Base-by-base conservation (phyloP, 2,888 invertebrate species). In the Watsonalla binaria region DNA sequence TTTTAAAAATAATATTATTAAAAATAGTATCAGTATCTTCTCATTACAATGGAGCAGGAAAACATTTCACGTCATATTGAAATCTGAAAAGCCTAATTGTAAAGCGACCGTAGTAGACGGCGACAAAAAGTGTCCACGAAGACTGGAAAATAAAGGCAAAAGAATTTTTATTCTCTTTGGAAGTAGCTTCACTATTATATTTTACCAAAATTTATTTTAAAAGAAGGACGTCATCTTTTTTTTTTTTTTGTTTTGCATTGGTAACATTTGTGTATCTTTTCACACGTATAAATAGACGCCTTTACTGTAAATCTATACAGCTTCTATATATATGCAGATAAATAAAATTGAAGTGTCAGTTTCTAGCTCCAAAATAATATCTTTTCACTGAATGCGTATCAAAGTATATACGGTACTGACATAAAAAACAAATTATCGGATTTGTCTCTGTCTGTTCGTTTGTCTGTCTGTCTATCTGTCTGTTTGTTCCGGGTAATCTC, bases 61-160 rank as follows among this genome's bases (percentile, higher is more conserved):
- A 57, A 60, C 50, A 54, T 51, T 35, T 52, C 58, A 46, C 48
- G 55, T 55, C 55, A 61, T 61, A 51, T 56, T 58, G 47, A 61
- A 62, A 62, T 63, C 58, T 65, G 54, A 65, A 67, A 67, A 70
- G 65, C 65, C 63, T 73, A 76, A 77, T 72, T 76, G 73, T 68
- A 62, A 77, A 75, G 72, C 66, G 72, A 72, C 74, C 70, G 59
- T 62, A 68, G 62, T 49, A 65, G 64, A 42, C 60, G 61, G 51
- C 68, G 62, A 62, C 63, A 57, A 61, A 66, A 72, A 69, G 45
- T 45, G 47, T 45, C 13, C 65, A 54, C 49, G 64, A 8, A 58
- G 68, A 66, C 65, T 54, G 46, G 46, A 60, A 68, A 70, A 63
- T 60, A 61, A 58, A 59, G 50, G 61, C 62, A 70, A 67, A 71